Conservation (phyloP, 1,140 invertebrate species). For the Drosophila ogumai region DNA sequence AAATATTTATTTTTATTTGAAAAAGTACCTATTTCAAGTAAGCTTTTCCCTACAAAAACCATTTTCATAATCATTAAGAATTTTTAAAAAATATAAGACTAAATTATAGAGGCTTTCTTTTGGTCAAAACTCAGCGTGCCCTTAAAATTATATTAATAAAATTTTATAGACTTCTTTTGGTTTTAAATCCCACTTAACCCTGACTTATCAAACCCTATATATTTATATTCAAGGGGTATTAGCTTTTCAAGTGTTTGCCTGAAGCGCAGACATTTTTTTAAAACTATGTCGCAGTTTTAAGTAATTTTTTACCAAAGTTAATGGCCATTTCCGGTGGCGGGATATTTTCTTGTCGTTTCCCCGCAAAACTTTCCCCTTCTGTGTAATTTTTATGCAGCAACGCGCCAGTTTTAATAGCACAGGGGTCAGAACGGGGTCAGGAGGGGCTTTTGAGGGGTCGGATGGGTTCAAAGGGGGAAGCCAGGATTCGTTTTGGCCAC, state of each 20-base stretch:
- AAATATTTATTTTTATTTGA: too few species aligned
- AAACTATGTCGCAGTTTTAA: constrained; percentile 15
- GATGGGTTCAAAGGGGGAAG: constrained; percentile 5
- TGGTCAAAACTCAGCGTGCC: too few species aligned
- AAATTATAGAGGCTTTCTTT: too few species aligned
- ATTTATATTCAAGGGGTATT: constrained; percentile 1
- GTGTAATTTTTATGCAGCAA: constrained; percentile 55
- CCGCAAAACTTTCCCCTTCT: not conserved
- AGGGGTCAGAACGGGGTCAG: not conserved
- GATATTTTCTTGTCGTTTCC: constrained; percentile 16
- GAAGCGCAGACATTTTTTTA: not conserved
- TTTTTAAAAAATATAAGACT: too few species aligned
- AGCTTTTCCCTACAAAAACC: too few species aligned
- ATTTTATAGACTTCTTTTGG: too few species aligned
- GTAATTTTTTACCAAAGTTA: constrained; percentile 29
- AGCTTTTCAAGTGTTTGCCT: not conserved
- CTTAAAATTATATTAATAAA: too few species aligned
- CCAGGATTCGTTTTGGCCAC: constrained; percentile 39
- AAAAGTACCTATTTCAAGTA: too few species aligned
- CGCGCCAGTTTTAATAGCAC: constrained; percentile 42
- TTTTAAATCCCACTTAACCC: not conserved
- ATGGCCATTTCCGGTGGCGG: constrained; percentile 12
- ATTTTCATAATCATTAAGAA: too few species aligned
- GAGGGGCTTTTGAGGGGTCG: not conserved
- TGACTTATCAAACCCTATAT: not conserved